A percentile compares a stretch with the other conserved stretches of the same genome.
phyloP scores from a whole-genome alignment of 2,113 vertebrate species.

The Aptenodytes patagonicus region DNA sequence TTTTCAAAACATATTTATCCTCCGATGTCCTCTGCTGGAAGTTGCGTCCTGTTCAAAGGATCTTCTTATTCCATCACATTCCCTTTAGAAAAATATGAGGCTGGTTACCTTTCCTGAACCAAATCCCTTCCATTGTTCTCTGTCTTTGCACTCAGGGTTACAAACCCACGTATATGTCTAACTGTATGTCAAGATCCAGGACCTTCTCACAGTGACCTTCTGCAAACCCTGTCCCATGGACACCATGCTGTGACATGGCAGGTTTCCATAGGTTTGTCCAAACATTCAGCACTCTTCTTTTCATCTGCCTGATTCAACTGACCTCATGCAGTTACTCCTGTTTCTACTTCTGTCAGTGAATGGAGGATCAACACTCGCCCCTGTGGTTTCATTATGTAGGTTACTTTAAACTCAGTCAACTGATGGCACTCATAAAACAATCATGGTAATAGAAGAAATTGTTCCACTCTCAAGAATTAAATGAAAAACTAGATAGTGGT shows the following conservation, averaged over 20 bases:
- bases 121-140: fast-evolving
- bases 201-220: not conserved
- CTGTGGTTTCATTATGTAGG: not conserved
- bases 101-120: not conserved
- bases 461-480: not conserved
- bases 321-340: not conserved
- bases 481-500: not conserved
- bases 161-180: fast-evolving
- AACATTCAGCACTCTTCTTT: not conserved
- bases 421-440: not conserved
- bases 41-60: not conserved
- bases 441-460: not conserved
- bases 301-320: not conserved
- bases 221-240: not conserved
- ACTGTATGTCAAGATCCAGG: no score
- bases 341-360: not conserved
- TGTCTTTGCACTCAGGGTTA: not conserved
- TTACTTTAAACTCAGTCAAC: not conserved
- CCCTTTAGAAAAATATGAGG: not conserved
- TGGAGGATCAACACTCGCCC: no score
- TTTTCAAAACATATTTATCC: not conserved
- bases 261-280: not conserved
- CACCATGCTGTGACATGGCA: not conserved
- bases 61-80: not conserved
- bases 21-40: not conserved